These are phyloP conservation scores for Kryptolebias marmoratus DNA, from an alignment of 2,113 vertebrate species.

Conservation along the genomic window DNA sequence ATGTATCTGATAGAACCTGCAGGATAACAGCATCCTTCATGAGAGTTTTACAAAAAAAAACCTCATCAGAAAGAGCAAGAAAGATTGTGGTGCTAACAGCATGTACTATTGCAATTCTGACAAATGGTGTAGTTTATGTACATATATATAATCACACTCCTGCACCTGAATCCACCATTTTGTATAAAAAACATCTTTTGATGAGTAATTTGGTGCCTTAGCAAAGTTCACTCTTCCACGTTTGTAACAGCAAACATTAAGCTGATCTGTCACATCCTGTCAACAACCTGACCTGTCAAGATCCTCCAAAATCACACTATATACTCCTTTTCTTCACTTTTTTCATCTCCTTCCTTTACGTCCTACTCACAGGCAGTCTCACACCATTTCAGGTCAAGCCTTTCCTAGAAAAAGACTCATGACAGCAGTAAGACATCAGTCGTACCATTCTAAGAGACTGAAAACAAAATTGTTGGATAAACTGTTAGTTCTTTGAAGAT, in stretches of 20 bases:
- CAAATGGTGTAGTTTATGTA: neutral
- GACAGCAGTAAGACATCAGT: slow-evolving; percentile 30
- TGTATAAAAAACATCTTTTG: too few relatives aligned
- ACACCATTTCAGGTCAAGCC: slow-evolving; percentile 18
- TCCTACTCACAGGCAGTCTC: slow-evolving; percentile 33
- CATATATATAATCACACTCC: too few relatives aligned
- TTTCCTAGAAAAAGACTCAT: slow-evolving; percentile 12
- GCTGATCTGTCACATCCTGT: slow-evolving; percentile 44
- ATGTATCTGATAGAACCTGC: slow-evolving; percentile 63
- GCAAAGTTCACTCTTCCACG: neutral
- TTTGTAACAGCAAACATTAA: slow-evolving; percentile 17
- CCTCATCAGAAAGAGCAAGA: slow-evolving; percentile 7
- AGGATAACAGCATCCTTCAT: slow-evolving; percentile 17
- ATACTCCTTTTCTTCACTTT: slow-evolving; percentile 6
- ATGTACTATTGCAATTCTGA: slow-evolving; percentile 9
- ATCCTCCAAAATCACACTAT: slow-evolving; percentile 10
- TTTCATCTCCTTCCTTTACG: slow-evolving; percentile 55
- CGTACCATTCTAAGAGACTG: slow-evolving; percentile 22
- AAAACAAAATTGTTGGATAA: slow-evolving; percentile 53
- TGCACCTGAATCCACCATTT: too few relatives aligned
- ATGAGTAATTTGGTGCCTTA: neutral
- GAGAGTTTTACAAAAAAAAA: slow-evolving; percentile 28
- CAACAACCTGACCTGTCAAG: slow-evolving; percentile 43
- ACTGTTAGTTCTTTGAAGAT: slow-evolving; percentile 52
- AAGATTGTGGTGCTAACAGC: neutral